Percentiles rank a stretch among this genome's conserved stretches.
These are phyloP conservation scores for Enteromius thamalakanensis DNA, from an alignment of 2,797 vertebrate species.

Conservation along the genomic window DNA sequence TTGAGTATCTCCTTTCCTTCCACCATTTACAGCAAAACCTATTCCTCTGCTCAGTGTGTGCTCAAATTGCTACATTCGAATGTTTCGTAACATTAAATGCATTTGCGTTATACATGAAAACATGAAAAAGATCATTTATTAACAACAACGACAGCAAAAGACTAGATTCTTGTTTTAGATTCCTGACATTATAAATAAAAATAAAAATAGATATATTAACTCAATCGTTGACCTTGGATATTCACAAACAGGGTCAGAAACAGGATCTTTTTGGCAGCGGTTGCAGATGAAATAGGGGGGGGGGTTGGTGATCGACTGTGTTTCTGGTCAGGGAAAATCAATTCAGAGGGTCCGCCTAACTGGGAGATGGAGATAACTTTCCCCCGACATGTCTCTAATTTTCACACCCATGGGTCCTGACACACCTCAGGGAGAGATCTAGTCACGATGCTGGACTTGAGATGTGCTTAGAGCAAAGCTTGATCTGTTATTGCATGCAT, in stretches of 20 bases:
- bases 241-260: conserved; percentile 12
- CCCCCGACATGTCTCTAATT: conserved; percentile 25
- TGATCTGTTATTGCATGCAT: background rate
- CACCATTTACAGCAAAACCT: background rate
- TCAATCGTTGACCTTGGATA: conserved; percentile 40
- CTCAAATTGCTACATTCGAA: conserved; percentile 12
- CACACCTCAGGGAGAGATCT: conserved; percentile 23
- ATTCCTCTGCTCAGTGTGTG: conserved; percentile 13
- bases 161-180: conserved; percentile 5
- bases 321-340: conserved; percentile 60
- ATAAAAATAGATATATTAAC: conserved; percentile 30
- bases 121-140: conserved; percentile 42
- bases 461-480: conserved; percentile 25
- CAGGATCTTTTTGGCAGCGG: conserved; percentile 32
- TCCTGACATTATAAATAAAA: conserved; percentile 40
- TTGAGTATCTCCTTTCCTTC: conserved; percentile 25
- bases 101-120: background rate
- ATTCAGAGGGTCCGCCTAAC: conserved; percentile 54
- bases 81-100: background rate
- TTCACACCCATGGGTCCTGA: conserved; percentile 32
- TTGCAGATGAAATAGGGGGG: conserved; percentile 42
- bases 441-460: conserved; percentile 28
- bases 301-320: conserved; percentile 41
- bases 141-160: conserved; percentile 14
- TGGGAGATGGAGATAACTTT: conserved; percentile 58